Evolutionary conservation across 2,797 vertebrate species (phyloP), one percentile per base, ranked within the genome.

Genomic region (Podarcis lilfordi): DNA sequence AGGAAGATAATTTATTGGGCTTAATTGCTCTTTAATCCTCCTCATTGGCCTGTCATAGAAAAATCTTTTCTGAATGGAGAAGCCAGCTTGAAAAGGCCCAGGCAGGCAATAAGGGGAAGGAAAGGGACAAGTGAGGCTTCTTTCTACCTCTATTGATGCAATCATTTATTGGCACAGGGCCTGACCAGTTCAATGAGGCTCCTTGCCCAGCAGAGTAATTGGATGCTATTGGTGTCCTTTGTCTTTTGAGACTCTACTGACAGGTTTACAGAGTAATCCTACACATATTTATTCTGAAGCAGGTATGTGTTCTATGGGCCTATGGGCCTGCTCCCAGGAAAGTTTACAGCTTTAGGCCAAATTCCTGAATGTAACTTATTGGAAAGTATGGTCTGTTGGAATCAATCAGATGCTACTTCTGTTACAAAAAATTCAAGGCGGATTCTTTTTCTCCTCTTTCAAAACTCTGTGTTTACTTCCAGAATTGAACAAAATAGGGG

Each of bases 1-100:
- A 91, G 95, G 92, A 90, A 96, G 95, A 95, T 96, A 96, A 97
- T 96, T 98, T 97, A 97, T 97, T 94, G 94, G 96, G 97, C 98
- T 98, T 98, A 98, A 98, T 98, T 97, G 97, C 96, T 97, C 95
- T 96, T 98, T 98, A 98, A 98, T 98, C 97, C 98, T 92, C 96
- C 96, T 98, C 98, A 98, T 98, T 97, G 95, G 94, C 97, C 96
- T 96, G 94, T 97, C 96, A 97, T 97, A 97, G 97, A 98, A 97
- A 98, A 98, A 96, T 97, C 97, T 97, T 96, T 91, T 97, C 97
- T 98, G 97, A 98, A 98, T 97, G 94, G 96, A 94, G 95, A 95
- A 97, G 93, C 95, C 90, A 64, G 90, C 89, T 93, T 95, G 95
- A 96, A 96, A 95, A 96, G 96, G 92, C 94, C 95, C 89, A 84